Evolutionary conservation across 23 tunicate species (phyloP).

Genomic region (Oikopleura dioica): DNA sequence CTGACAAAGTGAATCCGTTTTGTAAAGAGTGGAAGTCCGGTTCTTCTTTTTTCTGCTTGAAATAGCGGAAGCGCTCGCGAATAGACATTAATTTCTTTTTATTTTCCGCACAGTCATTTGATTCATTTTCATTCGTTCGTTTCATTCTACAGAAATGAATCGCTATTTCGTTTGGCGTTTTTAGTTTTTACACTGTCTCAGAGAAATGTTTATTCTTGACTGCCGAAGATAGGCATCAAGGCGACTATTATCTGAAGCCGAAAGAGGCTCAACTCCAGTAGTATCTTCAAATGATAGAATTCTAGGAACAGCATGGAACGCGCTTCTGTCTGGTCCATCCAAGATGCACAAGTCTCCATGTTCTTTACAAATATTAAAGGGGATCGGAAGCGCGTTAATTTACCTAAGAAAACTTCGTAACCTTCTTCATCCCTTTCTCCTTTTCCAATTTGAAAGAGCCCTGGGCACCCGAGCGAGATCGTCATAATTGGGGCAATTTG

Average conservation of each 20-base stretch:
- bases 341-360: slow-evolving; percentile 4
- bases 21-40: not conserved
- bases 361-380: too few relatives aligned
- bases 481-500: slow-evolving; percentile 12
- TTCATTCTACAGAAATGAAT: not conserved
- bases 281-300: not conserved
- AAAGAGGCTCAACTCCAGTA: not conserved
- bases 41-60: not conserved
- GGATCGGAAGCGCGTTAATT: too few relatives aligned
- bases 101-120: not conserved
- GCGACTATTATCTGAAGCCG: not conserved
- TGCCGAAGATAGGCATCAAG: not conserved
- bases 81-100: not conserved
- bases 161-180: not conserved
- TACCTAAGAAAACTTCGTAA: not conserved
- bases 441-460: not conserved
- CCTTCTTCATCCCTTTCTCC: not conserved
- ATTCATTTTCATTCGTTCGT: not conserved
- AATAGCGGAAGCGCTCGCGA: not conserved
- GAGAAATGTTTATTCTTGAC: not conserved
- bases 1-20: not conserved
- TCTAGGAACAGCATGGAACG: slow-evolving; percentile 2
- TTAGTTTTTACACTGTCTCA: not conserved
- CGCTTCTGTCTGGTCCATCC: not conserved
- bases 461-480: slow-evolving; percentile 8